Percentiles rank a stretch among this genome's conserved stretches.
Evolutionary conservation across 2,113 vertebrate species (phyloP).

Genomic region (Odocoileus hemionus): DNA sequence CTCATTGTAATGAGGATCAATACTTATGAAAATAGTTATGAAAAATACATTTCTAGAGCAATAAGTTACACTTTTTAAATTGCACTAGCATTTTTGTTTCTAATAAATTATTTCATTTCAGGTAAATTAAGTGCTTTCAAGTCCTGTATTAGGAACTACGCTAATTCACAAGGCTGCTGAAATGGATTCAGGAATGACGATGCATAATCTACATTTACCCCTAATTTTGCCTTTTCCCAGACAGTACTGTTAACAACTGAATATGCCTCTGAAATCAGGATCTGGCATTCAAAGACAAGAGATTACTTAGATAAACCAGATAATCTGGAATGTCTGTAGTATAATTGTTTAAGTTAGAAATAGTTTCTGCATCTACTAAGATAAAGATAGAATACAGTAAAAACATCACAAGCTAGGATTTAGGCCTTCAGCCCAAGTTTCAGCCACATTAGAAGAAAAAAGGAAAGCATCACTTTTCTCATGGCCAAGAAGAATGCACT

Average conservation of each 20-base stretch:
- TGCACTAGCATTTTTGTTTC: slow-evolving; percentile 26
- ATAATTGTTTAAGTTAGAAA: slow-evolving; percentile 1
- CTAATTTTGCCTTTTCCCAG: not conserved
- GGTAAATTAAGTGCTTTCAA: not conserved
- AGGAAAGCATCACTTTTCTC: not conserved
- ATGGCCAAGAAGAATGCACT: not conserved
- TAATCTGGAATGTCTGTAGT: not conserved
- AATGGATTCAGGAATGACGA: not conserved
- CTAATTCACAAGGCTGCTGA: not conserved
- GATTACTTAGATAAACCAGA: not conserved
- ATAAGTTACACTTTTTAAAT: slow-evolving; percentile 31
- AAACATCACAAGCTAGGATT: not conserved
- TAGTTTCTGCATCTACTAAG: not conserved
- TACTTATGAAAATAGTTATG: not conserved
- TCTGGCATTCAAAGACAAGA: not conserved
- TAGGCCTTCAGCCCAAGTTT: not conserved
- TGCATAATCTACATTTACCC: no score
- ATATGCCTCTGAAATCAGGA: not conserved
- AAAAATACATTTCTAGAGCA: slow-evolving; percentile 34
- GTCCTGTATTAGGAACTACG: not conserved
- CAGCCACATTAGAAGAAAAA: not conserved
- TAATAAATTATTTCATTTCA: slow-evolving; percentile 24
- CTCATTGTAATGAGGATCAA: slow-evolving; percentile 30
- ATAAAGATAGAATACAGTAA: not conserved
- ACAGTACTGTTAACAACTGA: not conserved